Evolutionary conservation across 2,888 invertebrate species (phyloP), one percentile per base, ranked within the genome.

Genomic region (Hanleya hanleyi): DNA sequence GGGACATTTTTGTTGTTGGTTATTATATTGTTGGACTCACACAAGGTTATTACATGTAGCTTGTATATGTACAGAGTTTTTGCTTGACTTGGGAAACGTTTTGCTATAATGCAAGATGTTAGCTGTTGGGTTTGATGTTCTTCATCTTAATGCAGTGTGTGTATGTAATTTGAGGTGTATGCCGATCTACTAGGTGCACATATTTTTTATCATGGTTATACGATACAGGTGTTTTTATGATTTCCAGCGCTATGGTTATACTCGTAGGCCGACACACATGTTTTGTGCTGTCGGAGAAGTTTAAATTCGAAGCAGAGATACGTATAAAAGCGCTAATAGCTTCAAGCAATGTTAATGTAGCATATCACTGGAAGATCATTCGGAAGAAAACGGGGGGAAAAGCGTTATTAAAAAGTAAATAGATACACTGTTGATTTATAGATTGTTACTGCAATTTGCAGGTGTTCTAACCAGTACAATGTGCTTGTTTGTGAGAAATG

Each of bases 1-100:
- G 57, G 57, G 57, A 57, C 32, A 57, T 57, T 57, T 57, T 57
- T 57, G 57, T 57, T 57, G 57, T 57, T 57, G 57, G 57, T 57
- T 57, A 57, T 29, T 57, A 22, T 29, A 57, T 57, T 57, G 57
- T 57, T 57, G 15, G 57, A 57, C n/a, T 29, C 57, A 4, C 32
- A 41, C 32, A 15, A 26, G 15, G 29, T 57, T 57, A n/a, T n/a
- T n/a, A n/a, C n/a, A n/a, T n/a, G n/a, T n/a, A 57, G 57, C 57
- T 22, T 57, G 57, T 57, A 57, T n/a, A 29, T 57, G 57, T 57
- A 57, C 57, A 57, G 57, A 57, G 57, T 57, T 57, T 29, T 57
- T 57, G 15, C 26, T 57, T 18, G 12, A 4, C 29, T 29, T 57
- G 18, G 18, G 29, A n/a, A n/a, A n/a, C n/a, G n/a, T n/a, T n/a